Percentiles rank a stretch among this genome's conserved stretches.
These are phyloP conservation scores for Oophaga pumilio DNA, from an alignment of 2,113 vertebrate species.

Conservation along the genomic window DNA sequence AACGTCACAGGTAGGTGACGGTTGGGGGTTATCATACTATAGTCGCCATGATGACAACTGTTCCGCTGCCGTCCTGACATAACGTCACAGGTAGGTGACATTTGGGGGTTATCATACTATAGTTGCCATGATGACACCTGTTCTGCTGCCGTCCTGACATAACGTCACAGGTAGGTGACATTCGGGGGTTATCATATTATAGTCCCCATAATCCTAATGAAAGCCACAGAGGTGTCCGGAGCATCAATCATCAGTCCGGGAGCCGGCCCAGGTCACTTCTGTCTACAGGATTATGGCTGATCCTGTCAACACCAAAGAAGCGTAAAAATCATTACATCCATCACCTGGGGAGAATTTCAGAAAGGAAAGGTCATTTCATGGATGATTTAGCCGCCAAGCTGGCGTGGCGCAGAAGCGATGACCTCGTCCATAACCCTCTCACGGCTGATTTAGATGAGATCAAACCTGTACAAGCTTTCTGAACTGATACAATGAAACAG, in stretches of 20 bases:
- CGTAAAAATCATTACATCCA: constrained; percentile 41
- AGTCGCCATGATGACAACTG: no score
- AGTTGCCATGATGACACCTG: no score
- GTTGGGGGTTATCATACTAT: no score
- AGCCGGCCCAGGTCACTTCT: not conserved
- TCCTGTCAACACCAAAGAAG: constrained; percentile 40
- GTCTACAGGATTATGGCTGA: not conserved
- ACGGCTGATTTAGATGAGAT: constrained; percentile 11
- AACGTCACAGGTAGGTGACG: no score
- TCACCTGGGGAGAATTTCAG: constrained; percentile 19
- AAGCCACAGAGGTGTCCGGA: not conserved
- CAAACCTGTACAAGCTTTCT: not conserved
- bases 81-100: no score
- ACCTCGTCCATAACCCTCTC: constrained; percentile 26
- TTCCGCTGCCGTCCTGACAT: no score
- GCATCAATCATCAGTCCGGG: constrained; percentile 11
- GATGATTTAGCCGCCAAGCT: constrained; percentile 45
- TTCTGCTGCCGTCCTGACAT: no score
- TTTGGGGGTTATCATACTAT: no score
- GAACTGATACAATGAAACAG: not conserved
- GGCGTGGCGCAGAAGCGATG: not conserved
- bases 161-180: not conserved
- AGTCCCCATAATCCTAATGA: not conserved
- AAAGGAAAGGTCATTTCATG: constrained; percentile 52
- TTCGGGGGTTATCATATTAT: not conserved